Evolutionary conservation across 92 coral and sea anemone genomes (phyloP).

Genomic region (Umimayanthus kanabou): DNA sequence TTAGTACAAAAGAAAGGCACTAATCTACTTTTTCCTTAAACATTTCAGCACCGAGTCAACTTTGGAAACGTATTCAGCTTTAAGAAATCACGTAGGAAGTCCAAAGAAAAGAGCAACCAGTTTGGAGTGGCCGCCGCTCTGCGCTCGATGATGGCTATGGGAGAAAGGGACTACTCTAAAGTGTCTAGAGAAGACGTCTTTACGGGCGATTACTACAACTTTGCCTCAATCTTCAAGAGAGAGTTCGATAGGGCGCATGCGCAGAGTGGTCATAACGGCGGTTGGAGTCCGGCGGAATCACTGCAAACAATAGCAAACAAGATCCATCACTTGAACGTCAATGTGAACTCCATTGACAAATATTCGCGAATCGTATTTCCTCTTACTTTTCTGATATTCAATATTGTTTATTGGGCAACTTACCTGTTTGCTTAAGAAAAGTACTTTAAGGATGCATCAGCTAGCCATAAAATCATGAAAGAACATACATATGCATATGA

Average conservation of each 20-base stretch:
- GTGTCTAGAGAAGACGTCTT: neutral
- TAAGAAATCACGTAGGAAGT: neutral
- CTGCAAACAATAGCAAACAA: neutral
- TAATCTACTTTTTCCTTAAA: too few relatives aligned
- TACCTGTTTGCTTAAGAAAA: neutral
- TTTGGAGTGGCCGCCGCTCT: neutral
- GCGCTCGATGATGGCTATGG: neutral
- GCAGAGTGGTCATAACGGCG: neutral
- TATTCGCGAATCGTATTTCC: conserved; percentile 2
- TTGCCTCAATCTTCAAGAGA: neutral
- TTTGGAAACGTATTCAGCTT: neutral
- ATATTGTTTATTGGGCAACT: neutral
- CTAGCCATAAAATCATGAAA: neutral
- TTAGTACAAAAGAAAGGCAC: too few relatives aligned
- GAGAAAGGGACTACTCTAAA: neutral
- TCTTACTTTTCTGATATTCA: neutral
- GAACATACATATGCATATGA: too few relatives aligned
- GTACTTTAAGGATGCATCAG: neutral
- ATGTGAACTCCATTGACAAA: conserved; percentile 5
- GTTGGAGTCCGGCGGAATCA: neutral
- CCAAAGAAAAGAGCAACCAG: neutral
- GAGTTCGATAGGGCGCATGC: neutral
- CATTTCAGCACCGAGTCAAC: neutral
- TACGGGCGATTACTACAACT: neutral
- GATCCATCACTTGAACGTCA: neutral